Base-by-base conservation (phyloP, 2,113 vertebrate species). In the Trematomus loennbergii region DNA sequence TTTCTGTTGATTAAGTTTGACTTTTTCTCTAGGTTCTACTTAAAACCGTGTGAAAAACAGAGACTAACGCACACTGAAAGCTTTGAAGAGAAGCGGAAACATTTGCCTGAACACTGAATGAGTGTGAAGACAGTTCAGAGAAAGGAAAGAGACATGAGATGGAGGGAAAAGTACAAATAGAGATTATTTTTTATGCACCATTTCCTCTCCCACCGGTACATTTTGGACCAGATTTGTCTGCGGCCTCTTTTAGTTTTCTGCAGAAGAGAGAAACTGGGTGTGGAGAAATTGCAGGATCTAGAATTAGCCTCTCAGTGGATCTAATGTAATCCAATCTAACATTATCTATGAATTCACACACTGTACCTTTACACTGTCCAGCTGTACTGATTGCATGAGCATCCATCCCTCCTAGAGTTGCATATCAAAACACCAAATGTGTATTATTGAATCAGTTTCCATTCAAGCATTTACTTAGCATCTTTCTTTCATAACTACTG, bases 261-360 rank as follows among this genome's bases (percentile, higher is more conserved):
- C 1, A 66, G 84, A 68, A 65, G 48, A 72, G 66, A 55, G 45
- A 40, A 22, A 68, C 13, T 2, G 49, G 25, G 61, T 72, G 61
- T 69, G 52, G 65, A 81, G 70, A 68, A 57, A 74, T 61, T 22
- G 33, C 64, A 78, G 48, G 62, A 72, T 72, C 79, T 81, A 66
- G 65, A 75, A 69, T 77, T 60, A 79, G 55, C 55, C 72, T 77
- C 75, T 79, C 71, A 77, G 71, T 75, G 66, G 73, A 78, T 72
- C 63, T 83, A 57, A 75, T 67, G 62, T 74, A 79, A 84, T 29
- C 10, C 67, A 67, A 73, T 50, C 53, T 9, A 33, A 64, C 78
- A 45, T 63, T 60, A 71, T 77, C 52, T 74, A 40, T 16, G n/a
- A 65, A 53, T 33, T 65, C 8, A 33, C 71, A 66, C 10, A 3